A percentile compares a stretch with the other conserved stretches of the same genome.
Conservation (phyloP, 2,797 vertebrate species). For the Leptoclinus maculatus region DNA sequence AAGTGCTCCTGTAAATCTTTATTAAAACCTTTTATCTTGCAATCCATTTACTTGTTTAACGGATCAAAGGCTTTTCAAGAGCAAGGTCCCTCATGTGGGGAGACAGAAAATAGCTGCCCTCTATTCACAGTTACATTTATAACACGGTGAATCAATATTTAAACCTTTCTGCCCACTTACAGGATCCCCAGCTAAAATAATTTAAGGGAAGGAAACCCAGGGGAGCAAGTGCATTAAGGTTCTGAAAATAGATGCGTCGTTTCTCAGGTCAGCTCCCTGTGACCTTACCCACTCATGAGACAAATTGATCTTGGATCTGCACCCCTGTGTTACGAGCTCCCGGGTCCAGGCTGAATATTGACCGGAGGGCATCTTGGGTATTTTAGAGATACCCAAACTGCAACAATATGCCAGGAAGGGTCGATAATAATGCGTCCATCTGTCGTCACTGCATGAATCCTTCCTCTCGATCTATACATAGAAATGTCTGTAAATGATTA, state of each 20-base stretch:
- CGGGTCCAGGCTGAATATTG: slow-evolving; percentile 1
- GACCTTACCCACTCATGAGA: slow-evolving; percentile 35
- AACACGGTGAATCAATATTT: slow-evolving; percentile 64
- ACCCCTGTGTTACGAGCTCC: slow-evolving; percentile 2
- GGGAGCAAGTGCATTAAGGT: slow-evolving; percentile 60
- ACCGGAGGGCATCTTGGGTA: not conserved
- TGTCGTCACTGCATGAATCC: not conserved
- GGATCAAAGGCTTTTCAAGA: slow-evolving; percentile 22
- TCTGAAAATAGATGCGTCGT: slow-evolving; percentile 68
- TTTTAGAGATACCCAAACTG: slow-evolving; percentile 8
- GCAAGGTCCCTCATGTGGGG: not conserved
- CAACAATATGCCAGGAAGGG: not conserved
- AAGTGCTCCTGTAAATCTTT: slow-evolving; percentile 5
- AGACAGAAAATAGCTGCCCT: slow-evolving; percentile 27
- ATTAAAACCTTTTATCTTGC: slow-evolving; percentile 32
- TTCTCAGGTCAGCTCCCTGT: slow-evolving; percentile 54
- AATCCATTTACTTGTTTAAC: slow-evolving; percentile 27
- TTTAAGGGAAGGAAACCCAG: slow-evolving; percentile 39
- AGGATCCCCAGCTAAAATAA: slow-evolving; percentile 61
- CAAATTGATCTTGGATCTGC: slow-evolving; percentile 29
- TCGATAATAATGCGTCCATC: not conserved
- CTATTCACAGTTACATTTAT: slow-evolving; percentile 27
- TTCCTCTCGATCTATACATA: not conserved
- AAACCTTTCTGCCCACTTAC: slow-evolving; percentile 61
- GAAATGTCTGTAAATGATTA: slow-evolving; percentile 6